Evolutionary conservation across 30 jellyfish, hydroid and myxozoan species (phyloP).

Genomic region (Aurelia sp.): DNA sequence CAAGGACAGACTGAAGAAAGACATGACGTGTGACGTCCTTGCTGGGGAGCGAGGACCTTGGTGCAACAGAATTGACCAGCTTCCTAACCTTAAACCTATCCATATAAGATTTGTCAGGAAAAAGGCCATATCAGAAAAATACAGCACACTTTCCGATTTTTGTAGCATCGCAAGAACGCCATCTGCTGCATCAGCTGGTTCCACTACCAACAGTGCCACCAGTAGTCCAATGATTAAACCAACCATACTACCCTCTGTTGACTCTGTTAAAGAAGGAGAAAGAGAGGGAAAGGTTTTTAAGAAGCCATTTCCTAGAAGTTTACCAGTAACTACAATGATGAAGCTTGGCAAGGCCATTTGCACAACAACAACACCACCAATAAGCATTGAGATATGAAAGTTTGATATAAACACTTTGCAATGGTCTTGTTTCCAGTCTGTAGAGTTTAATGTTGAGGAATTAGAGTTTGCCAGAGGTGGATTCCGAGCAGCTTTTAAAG

Average conservation of each 20-base stretch:
- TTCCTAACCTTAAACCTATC: slow-evolving; percentile 27
- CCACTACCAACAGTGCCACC: no score
- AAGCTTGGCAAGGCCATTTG: slow-evolving; percentile 38
- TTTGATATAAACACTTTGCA: slow-evolving; percentile 17
- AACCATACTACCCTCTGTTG: no score
- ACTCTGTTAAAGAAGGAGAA: no score
- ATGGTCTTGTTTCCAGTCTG: slow-evolving; percentile 19
- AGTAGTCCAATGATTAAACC: no score
- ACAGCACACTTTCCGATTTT: not conserved
- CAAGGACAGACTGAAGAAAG: slow-evolving; percentile 3
- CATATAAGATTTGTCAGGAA: slow-evolving; percentile 49
- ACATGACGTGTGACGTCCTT: slow-evolving; percentile 43
- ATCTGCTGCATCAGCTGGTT: no score
- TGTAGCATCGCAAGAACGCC: not conserved
- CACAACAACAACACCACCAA: not conserved
- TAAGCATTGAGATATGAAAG: slow-evolving; percentile 18
- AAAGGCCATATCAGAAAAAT: slow-evolving; percentile 4
- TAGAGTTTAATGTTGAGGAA: slow-evolving; percentile 11
- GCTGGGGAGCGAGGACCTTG: slow-evolving; percentile 68
- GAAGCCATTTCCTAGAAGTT: slow-evolving; percentile 38
- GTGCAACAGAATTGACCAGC: slow-evolving; percentile 31
- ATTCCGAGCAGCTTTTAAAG: slow-evolving; percentile 46
- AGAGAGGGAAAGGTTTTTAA: no score
- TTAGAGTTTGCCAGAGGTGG: slow-evolving; percentile 49
- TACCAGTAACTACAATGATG: slow-evolving; percentile 35